These are phyloP conservation scores for Lutjanus erythropterus DNA, from an alignment of 2,113 vertebrate genomes.

Conservation along the genomic window DNA sequence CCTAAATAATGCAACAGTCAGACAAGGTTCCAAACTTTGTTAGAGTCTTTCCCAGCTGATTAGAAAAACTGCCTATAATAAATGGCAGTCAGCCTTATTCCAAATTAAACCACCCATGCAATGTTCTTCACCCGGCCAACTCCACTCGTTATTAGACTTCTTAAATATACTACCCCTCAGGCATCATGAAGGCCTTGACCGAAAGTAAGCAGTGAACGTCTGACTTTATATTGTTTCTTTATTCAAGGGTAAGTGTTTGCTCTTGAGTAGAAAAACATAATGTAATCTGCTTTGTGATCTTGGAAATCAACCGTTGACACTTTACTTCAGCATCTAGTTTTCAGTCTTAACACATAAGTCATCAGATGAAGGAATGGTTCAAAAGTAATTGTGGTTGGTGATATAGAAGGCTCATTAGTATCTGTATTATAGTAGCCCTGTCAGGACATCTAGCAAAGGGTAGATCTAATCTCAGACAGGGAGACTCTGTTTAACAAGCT, in stretches of 20 bases:
- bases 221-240: slow-evolving; percentile 14
- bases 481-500: slow-evolving; percentile 17
- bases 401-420: background rate
- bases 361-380: background rate
- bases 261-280: slow-evolving; percentile 17
- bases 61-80: background rate
- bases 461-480: slow-evolving; percentile 15
- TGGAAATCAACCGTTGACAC: background rate
- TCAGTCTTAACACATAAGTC: slow-evolving; percentile 36
- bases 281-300: background rate
- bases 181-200: slow-evolving; percentile 30
- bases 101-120: slow-evolving; percentile 3
- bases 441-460: background rate
- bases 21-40: background rate
- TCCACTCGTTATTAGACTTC: background rate
- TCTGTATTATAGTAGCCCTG: background rate
- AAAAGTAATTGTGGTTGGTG: background rate
- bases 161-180: background rate
- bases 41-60: slow-evolving; percentile 26
- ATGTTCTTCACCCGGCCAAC: background rate
- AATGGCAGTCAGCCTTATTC: slow-evolving; percentile 14
- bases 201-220: slow-evolving; percentile 22
- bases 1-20: background rate
- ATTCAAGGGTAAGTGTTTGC: slow-evolving; percentile 4
- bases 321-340: slow-evolving; percentile 14